Evolutionary conservation across 2,113 vertebrate genomes (phyloP).

Genomic region (Mola mola): DNA sequence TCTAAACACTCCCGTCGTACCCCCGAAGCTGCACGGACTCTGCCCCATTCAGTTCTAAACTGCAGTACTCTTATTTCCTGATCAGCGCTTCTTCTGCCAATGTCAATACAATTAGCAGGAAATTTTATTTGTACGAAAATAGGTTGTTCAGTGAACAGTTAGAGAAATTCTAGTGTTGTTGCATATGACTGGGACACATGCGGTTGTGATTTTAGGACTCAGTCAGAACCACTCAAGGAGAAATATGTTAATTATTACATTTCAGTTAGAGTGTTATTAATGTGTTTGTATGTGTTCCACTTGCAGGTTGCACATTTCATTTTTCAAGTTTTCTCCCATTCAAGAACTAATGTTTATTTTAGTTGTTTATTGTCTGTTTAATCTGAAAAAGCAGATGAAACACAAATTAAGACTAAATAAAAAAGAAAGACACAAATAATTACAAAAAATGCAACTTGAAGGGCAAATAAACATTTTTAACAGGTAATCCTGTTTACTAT

Average conservation of each 20-base stretch:
- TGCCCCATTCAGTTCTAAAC: constrained; percentile 56
- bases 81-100: constrained; percentile 58
- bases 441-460: no score
- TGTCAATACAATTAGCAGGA: constrained; percentile 69
- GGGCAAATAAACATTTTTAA: no score
- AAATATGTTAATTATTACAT: constrained; percentile 33
- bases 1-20: constrained; percentile 55
- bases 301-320: background rate
- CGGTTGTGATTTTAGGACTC: constrained; percentile 48
- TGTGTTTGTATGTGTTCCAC: background rate
- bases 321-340: background rate
- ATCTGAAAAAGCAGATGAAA: no score
- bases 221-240: constrained; percentile 15
- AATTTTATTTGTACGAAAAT: constrained; percentile 54
- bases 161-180: constrained; percentile 22
- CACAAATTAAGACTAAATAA: no score
- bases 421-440: no score
- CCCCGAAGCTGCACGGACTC: constrained; percentile 40
- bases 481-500: no score
- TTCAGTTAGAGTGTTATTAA: constrained; percentile 25
- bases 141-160: constrained; percentile 53
- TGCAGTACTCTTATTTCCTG: constrained; percentile 55
- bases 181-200: constrained; percentile 30
- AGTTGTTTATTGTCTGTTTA: no score
- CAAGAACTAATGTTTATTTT: background rate